Evolutionary conservation across 2,797 vertebrate genomes (phyloP), one percentile per base, ranked within the genome.

Genomic region (Merluccius polli): DNA sequence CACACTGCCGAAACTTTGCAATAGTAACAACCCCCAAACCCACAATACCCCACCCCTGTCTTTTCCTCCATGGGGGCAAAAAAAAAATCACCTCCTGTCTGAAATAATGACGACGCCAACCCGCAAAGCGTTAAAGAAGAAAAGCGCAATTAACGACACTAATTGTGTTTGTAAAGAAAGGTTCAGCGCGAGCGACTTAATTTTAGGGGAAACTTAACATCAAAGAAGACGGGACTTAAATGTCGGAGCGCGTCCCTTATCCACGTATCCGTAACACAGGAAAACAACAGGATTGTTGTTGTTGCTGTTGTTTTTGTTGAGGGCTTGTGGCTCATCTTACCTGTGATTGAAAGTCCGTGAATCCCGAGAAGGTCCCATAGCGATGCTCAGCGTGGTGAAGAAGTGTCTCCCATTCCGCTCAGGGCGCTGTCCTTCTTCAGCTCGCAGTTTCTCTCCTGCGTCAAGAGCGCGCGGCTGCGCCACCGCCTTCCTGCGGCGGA

Each of bases 341-440:
- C 90, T 90, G 75, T 75, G 81, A 67, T 78, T 76, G 44, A 71
- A 32, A 1, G 82, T 79, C 85, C 83, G 73, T 75, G 75, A 48
- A 11, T 67, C 73, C 84, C 75, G 48, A 78, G 78, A 71, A 36
- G 89, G 91, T 77, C 83, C 86, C 86, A 32, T 32, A 68, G 33
- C 88, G 87, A 78, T 81, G 79, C 83, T 83, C 77, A 77, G 10
- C 71, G 31, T 82, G 81, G 78, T 83, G 84, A 7, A 72, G 78
- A 70, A 75, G 82, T 84, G 83, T 82, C 87, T 78, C 86, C 88
- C 80, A 85, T 73, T 63, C 31, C 91, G 84, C 89, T 89, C 88
- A 87, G 91, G 91, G 91, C 91, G 91, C 91, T 92, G 91, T 90
- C 91, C 90, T 87, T 89, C 90, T 91, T 73, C 88, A 86, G 90